Evolutionary conservation across 2,797 vertebrate species (phyloP), one percentile per base, ranked within the genome.

Genomic region (Protosalanx chinensis): DNA sequence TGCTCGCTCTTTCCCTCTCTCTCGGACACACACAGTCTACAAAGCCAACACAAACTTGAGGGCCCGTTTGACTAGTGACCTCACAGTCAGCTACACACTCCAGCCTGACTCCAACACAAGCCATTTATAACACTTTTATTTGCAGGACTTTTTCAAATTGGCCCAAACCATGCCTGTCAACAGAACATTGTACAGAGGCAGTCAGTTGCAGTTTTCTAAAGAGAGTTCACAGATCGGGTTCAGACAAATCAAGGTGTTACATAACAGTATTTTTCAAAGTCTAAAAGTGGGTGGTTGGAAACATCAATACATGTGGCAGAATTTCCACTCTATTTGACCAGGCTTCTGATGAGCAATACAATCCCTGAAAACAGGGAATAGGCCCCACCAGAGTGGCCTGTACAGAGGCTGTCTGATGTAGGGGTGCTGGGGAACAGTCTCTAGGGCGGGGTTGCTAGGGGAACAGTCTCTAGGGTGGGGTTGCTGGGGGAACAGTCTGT

Each of bases 91-190:
- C 16, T 13, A 27, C 30, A 37, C 18, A 57, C 32, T n/a, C 35
- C 27, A 33, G n/a, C 15, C 41, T 56, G 18, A 64, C 18, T 49
- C 15, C 62, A 64, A 29, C 7, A 35, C 62, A 37, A 64, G 35
- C 6, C 37, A 23, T 66, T 46, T 49, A 66, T 49, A 66, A 49
- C 64, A 66, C 6, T 57, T 68, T 53, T 15, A 27, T 59, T 60
- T 59, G 23, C 15, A 29, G 16, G 56, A 69, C 68, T 59, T 57
- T 59, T 57, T 20, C 16, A 20, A 57, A 57, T 16, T 18, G 20
- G 53, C 3, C n/a, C n/a, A 58, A 58, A 27, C 23, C 56, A 58
- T n/a, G 16, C 56, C 23, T 58, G 56, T 20, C 56, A 8, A 58
- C 56, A 58, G 20, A 58, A 23, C 56, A 23, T 58, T 4, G 20